These are phyloP conservation scores for Yponomeuta sedellus DNA, from an alignment of 2,888 invertebrate species.

Conservation along the genomic window DNA sequence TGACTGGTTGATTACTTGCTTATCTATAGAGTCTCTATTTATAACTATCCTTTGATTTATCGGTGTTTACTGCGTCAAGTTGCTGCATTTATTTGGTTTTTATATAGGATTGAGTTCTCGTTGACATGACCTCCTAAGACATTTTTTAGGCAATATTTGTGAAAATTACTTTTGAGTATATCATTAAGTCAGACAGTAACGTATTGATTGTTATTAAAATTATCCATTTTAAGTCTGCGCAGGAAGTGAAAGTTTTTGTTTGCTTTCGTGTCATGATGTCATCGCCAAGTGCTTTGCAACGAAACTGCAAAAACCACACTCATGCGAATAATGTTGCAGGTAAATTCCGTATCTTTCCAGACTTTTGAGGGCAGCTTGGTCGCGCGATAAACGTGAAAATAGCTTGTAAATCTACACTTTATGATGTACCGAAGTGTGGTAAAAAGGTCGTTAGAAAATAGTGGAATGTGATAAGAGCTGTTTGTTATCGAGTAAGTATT, in stretches of 20 bases:
- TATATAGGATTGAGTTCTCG: too few species aligned
- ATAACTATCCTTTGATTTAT: too few species aligned
- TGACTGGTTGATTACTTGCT: too few species aligned
- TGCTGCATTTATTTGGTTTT: too few species aligned
- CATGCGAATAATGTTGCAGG: not conserved
- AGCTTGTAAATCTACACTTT: not conserved
- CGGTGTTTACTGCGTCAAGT: too few species aligned
- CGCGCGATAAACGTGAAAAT: not conserved
- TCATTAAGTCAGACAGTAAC: too few species aligned
- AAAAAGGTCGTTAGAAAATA: not conserved
- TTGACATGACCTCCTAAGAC: too few species aligned
- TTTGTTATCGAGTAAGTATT: not conserved
- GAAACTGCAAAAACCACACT: not conserved
- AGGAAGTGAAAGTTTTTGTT: not conserved
- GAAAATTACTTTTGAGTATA: too few species aligned
- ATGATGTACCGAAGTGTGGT: not conserved
- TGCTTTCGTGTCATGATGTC: not conserved
- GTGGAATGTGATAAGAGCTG: conserved; percentile 1
- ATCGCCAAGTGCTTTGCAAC: not conserved
- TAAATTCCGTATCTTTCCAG: not conserved
- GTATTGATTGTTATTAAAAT: too few species aligned
- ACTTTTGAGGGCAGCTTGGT: not conserved
- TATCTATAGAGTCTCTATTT: too few species aligned
- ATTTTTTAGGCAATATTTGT: too few species aligned
- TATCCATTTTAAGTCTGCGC: not conserved